Evolutionary conservation across 1,140 invertebrate genomes (phyloP), one percentile per base, ranked within the genome.

Genomic region (Bactericera cockerelli): DNA sequence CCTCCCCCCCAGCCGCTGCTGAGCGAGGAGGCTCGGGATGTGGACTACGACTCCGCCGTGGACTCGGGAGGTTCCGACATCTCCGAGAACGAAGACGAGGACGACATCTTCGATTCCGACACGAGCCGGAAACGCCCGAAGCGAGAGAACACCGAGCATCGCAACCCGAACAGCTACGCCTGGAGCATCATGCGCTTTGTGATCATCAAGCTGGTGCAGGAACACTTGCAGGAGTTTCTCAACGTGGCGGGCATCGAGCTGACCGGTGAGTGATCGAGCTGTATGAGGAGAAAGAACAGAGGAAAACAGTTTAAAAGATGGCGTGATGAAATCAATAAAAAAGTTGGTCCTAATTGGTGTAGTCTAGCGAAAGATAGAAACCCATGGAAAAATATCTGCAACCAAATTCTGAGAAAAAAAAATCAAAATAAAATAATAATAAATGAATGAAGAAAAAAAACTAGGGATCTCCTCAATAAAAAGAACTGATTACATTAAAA

Each of bases 111-210:
- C 65, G 82, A 81, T 24, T 73, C 71, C 59, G 69, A 77, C 61
- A 55, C 39, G 2, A 61, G 62, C 25, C 62, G 62, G 42, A 74
- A 77, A 69, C 76, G 80, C 69, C 76, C 56, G 8, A 64, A 65
- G 61, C 71, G 70, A 59, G 71, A 71, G 38, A 93, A 92, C 69
- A 83, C 76, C 21, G 91, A 96, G 70, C 92, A 97, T 70, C 82
- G 83, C 26, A 89, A 96, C 76, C 87, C 92, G 2, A 84, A 86
- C 65, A 93, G 89, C 14, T 97, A 93, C 70, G 66, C 66, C 58
- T 99, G 96, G 96, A 81, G 83, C 65, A 81, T 99, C 39, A 84
- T 99, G 71, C 81, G 93, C 63, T 79, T 92, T 66, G 87, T 93
- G 31, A 81, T 91, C 59, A 78, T 97, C 31, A 83, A 85, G 67